These are phyloP conservation scores for Daubentonia madagascariensis DNA, from an alignment of 2,113 vertebrate genomes.

Conservation along the genomic window DNA sequence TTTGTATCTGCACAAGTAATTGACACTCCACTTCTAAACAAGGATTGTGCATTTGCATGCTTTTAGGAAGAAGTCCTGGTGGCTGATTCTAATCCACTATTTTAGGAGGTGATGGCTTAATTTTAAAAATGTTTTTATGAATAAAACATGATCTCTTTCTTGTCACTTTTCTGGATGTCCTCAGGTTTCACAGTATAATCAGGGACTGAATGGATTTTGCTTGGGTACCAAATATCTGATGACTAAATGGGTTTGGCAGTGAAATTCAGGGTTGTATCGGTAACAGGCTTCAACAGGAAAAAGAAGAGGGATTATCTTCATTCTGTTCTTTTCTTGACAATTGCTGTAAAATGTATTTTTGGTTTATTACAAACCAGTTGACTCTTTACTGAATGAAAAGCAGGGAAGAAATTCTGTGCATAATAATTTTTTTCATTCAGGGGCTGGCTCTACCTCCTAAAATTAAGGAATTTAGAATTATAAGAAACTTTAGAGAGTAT, in stretches of 20 bases:
- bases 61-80: slow-evolving; percentile 63
- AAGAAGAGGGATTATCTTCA: slow-evolving; percentile 11
- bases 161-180: slow-evolving; percentile 50
- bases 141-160: slow-evolving; percentile 66
- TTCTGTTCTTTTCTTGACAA: slow-evolving; percentile 60
- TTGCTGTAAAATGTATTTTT: slow-evolving; percentile 48
- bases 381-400: slow-evolving; percentile 30
- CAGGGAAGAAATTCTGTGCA: not conserved
- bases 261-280: not conserved
- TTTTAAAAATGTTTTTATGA: slow-evolving; percentile 72
- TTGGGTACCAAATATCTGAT: slow-evolving; percentile 56
- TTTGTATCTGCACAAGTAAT: slow-evolving; percentile 70
- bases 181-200: slow-evolving; percentile 67
- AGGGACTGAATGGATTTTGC: slow-evolving; percentile 62
- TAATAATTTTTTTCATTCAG: not conserved
- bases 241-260: slow-evolving; percentile 54
- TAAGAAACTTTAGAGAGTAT: not conserved
- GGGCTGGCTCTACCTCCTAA: not conserved
- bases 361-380: slow-evolving; percentile 34
- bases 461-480: not conserved
- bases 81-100: slow-evolving; percentile 62
- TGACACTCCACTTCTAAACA: slow-evolving; percentile 67
- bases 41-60: slow-evolving; percentile 60
- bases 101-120: slow-evolving; percentile 75
- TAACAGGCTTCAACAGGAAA: slow-evolving; percentile 31